Conservation (phyloP, 2,888 invertebrate genomes). For the Pinctada fucata region DNA sequence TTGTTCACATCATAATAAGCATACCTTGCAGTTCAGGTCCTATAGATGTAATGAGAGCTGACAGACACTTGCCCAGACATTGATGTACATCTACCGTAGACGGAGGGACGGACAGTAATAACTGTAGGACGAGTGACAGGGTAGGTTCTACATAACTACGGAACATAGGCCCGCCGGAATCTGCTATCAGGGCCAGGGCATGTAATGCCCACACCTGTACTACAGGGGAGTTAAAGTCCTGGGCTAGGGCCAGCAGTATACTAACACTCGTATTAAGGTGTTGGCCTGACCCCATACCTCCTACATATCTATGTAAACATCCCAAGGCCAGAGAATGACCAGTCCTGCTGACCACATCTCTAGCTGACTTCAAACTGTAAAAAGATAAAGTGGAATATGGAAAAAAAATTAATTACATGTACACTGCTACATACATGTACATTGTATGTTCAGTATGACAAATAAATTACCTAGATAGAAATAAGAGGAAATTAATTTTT, state of each 20-base stretch:
- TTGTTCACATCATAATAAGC: neutral
- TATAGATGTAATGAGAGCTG: slow-evolving; percentile 97
- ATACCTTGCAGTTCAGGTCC: slow-evolving; percentile 96
- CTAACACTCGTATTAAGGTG: slow-evolving; percentile 96
- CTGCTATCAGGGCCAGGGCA: slow-evolving; percentile 95
- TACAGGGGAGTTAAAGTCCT: slow-evolving; percentile 93
- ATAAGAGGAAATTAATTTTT: neutral
- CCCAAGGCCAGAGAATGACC: slow-evolving; percentile 94
- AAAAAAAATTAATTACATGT: neutral
- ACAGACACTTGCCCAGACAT: slow-evolving; percentile 93
- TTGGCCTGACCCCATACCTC: slow-evolving; percentile 96
- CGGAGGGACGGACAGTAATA: slow-evolving; percentile 92
- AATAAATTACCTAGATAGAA: neutral
- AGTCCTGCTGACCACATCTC: slow-evolving; percentile 91
- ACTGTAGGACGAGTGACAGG: slow-evolving; percentile 91
- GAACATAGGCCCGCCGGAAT: slow-evolving; percentile 99
- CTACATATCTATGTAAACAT: slow-evolving; percentile 95
- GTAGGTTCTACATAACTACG: slow-evolving; percentile 97
- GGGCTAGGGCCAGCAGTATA: slow-evolving; percentile 93
- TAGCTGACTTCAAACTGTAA: slow-evolving; percentile 84
- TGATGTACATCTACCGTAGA: slow-evolving; percentile 93
- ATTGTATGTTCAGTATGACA: neutral
- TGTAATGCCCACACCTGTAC: slow-evolving; percentile 99
- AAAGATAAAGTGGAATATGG: neutral
- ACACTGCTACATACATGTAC: neutral